Percentiles rank a stretch among this genome's conserved stretches.
These are phyloP conservation scores for Cochlearius cochlearius DNA, from an alignment of 2,113 vertebrate genomes.

Conservation along the genomic window DNA sequence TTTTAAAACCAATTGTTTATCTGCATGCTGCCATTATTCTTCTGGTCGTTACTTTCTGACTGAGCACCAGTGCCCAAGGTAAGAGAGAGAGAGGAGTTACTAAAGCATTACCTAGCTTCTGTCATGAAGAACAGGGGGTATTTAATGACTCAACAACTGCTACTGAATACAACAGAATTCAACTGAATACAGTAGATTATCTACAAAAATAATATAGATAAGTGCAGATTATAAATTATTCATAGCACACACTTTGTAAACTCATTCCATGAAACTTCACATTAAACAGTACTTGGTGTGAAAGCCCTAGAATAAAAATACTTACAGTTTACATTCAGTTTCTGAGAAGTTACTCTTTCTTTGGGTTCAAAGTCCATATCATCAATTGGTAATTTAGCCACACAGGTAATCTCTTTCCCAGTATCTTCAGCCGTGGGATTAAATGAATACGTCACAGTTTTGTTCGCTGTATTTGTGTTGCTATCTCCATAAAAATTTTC, in stretches of 20 bases:
- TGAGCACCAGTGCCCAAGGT: neutral
- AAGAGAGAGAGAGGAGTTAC: neutral
- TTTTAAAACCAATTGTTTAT: neutral
- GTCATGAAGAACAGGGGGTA: neutral
- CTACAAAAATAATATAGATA: neutral
- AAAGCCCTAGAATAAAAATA: neutral
- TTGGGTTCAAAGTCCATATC: slow-evolving; percentile 60
- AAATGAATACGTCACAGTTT: slow-evolving; percentile 55
- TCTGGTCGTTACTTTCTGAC: neutral
- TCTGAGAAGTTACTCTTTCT: slow-evolving; percentile 52
- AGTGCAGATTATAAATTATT: neutral
- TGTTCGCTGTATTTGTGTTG: slow-evolving; percentile 27
- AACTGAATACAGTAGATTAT: neutral
- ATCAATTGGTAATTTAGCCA: slow-evolving; percentile 54
- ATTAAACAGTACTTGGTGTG: neutral
- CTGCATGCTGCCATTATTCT: neutral
- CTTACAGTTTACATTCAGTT: slow-evolving; percentile 68
- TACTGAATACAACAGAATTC: neutral
- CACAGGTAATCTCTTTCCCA: slow-evolving; percentile 66
- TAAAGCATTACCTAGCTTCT: neutral
- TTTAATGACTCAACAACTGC: neutral
- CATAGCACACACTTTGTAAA: neutral
- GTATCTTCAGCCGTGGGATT: slow-evolving; percentile 44
- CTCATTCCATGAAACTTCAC: neutral
- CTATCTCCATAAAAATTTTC: neutral